Conservation (phyloP, 1,140 invertebrate genomes). For the Anadara kagoshimensis region DNA sequence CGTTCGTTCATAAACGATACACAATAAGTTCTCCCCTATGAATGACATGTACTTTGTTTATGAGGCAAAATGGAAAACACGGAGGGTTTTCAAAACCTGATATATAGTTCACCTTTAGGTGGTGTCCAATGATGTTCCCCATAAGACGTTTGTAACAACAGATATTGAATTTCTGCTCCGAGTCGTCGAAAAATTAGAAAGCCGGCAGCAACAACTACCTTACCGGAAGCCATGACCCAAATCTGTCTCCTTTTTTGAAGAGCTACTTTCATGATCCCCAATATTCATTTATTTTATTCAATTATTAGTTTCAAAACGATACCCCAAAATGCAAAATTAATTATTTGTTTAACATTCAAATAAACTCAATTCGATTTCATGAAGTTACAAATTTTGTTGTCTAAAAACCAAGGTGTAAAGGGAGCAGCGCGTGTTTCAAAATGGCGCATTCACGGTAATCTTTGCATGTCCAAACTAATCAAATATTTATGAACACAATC, state of each 20-base stretch:
- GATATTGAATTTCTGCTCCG: conserved; percentile 71
- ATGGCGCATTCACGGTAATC: not conserved
- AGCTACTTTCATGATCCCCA: not conserved
- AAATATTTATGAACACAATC: too few relatives aligned
- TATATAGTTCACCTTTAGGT: conserved; percentile 74
- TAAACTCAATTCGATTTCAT: not conserved
- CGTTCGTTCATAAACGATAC: too few relatives aligned
- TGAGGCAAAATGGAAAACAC: not conserved
- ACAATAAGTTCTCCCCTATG: not conserved
- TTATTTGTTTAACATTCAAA: not conserved
- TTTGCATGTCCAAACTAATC: too few relatives aligned
- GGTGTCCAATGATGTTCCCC: conserved; percentile 76
- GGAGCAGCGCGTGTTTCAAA: conserved; percentile 12
- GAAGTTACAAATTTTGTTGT: not conserved
- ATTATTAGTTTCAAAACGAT: not conserved
- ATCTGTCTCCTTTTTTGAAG: not conserved
- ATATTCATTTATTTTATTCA: not conserved
- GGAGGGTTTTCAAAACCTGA: not conserved
- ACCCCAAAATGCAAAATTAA: not conserved
- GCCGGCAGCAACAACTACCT: conserved; percentile 71
- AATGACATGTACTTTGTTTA: not conserved
- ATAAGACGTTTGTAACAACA: conserved; percentile 76
- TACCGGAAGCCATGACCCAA: conserved; percentile 12
- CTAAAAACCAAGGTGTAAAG: not conserved
- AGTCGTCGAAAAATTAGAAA: conserved; percentile 75